phyloP scores from a whole-genome alignment of 1,140 invertebrate genomes.

The Physella acuta region DNA sequence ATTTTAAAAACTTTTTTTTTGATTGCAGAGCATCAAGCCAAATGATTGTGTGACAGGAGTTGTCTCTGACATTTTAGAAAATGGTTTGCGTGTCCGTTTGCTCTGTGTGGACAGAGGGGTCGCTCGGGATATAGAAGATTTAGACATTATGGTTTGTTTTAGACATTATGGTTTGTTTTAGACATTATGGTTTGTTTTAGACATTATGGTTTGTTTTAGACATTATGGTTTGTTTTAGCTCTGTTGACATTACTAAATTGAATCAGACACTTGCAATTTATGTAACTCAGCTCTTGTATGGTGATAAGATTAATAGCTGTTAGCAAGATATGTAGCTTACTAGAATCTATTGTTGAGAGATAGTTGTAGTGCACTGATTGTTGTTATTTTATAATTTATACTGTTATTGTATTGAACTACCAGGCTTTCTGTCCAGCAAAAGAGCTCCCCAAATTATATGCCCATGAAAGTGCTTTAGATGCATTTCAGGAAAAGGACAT shows the following conservation, averaged over 20 bases:
- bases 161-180: background rate
- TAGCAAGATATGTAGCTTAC: background rate
- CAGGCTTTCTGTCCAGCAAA: slow-evolving; percentile 70
- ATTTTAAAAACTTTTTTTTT: slow-evolving; percentile 22
- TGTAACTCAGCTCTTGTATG: no score
- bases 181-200: background rate
- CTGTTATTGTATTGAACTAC: background rate
- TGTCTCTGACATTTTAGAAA: slow-evolving; percentile 72
- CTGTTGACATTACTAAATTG: background rate
- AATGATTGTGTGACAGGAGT: slow-evolving; percentile 82
- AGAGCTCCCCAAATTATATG: slow-evolving; percentile 73
- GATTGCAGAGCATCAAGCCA: slow-evolving; percentile 73
- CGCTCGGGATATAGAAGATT: slow-evolving; percentile 77
- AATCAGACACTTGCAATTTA: background rate
- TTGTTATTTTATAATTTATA: background rate
- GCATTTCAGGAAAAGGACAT: slow-evolving; percentile 76
- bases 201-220: background rate
- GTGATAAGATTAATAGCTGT: no score
- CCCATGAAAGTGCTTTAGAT: slow-evolving; percentile 76
- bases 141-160: slow-evolving; percentile 73
- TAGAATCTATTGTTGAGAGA: background rate
- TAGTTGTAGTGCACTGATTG: background rate
- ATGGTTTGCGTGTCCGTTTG: slow-evolving; percentile 78
- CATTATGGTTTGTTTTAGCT: background rate
- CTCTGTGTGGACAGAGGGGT: slow-evolving; percentile 78